Evolutionary conservation across 2,888 invertebrate species (phyloP), one percentile per base, ranked within the genome.

Genomic region (Timema cristinae): DNA sequence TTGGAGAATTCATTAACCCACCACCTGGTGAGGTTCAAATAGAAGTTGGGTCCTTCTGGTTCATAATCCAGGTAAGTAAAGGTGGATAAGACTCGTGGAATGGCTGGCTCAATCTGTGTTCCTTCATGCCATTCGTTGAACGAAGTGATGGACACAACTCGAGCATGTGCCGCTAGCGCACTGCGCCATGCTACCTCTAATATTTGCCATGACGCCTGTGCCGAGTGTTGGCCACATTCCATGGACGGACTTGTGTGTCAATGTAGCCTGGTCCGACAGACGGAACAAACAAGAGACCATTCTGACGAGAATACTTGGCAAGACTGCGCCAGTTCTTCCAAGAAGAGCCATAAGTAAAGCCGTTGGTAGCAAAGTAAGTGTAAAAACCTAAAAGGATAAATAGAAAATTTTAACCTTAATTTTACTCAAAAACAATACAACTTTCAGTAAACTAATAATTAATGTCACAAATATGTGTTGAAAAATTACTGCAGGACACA

Each of bases 51-150:
- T 1, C 85, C 84, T 69, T 88, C 85, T 0, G 88, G 89, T 78
- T 84, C 84, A 78, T 90, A 90, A 78, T 89, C 88, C 50, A 84
- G 78, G 77, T 88, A 88, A 1, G 81, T 81, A 76, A 82, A 84
- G 32, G 79, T 79, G 13, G 79, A 77, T 67, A 79, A 79, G 50
- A 78, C 79, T 72, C 84, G 85, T 4, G 84, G 79, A 16, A 84
- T 80, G 0, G 88, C 90, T 59, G 89, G 88, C 79, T 91, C 91
- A 71, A 91, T 90, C 81, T 91, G 91, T 10, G 90, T 90, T 7
- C 91, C 91, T 80, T 90, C 90, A 76, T 89, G 88, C 90, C 91
- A 91, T 79, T 91, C 90, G 79, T 91, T 91, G 79, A 90, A 91
- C 72, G 90, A 90, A 59, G 90, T 90, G 71, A 91, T 86, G 10